These are phyloP conservation scores for Taenaris catops DNA, from an alignment of 2,888 invertebrate species.

Conservation along the genomic window DNA sequence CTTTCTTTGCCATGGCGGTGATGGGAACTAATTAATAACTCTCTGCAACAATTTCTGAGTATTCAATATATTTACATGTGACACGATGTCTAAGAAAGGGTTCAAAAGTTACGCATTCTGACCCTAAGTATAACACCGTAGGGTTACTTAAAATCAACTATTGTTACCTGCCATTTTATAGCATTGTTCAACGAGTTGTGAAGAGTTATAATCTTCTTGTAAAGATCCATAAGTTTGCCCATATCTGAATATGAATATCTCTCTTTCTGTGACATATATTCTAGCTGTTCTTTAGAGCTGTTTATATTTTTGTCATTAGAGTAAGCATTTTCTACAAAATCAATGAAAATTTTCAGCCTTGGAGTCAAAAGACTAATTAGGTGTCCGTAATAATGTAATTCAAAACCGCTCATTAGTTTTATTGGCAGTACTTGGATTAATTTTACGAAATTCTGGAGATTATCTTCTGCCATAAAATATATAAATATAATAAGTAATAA, in stretches of 20 bases:
- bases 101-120: too few species aligned
- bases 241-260: constrained; percentile 11
- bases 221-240: constrained; percentile 18
- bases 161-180: constrained; percentile 29
- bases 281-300: neutral
- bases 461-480: too few species aligned
- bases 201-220: constrained; percentile 23
- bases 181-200: constrained; percentile 24
- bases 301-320: constrained; percentile 5
- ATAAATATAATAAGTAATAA: neutral
- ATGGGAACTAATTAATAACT: too few species aligned
- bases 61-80: too few species aligned
- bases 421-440: constrained; percentile 3
- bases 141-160: too few species aligned
- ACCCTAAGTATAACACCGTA: too few species aligned
- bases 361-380: constrained; percentile 18
- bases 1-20: too few species aligned
- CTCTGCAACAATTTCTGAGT: too few species aligned
- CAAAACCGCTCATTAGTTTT: constrained; percentile 14
- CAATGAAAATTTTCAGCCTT: constrained; percentile 17
- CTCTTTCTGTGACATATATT: neutral
- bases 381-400: constrained; percentile 23
- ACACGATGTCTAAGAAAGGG: too few species aligned
- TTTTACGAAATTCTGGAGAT: too few species aligned
- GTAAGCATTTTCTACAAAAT: constrained; percentile 14